Evolutionary conservation across 2,888 invertebrate species (phyloP), one percentile per base, ranked within the genome.

Genomic region (Brassicogethes aeneus): DNA sequence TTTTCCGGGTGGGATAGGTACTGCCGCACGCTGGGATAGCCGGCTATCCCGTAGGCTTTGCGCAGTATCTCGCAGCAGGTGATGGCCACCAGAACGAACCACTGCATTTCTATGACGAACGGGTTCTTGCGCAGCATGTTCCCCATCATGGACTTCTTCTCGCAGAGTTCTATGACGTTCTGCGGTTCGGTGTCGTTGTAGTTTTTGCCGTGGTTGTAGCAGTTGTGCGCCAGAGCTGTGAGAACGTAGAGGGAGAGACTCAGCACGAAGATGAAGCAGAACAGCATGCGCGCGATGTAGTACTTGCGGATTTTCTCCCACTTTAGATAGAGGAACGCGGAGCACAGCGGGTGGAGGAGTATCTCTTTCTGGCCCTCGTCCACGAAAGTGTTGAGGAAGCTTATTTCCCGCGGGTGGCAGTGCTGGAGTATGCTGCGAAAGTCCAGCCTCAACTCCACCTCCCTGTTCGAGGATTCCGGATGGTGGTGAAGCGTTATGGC

Each of bases 241-340:
- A 88, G 69, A 10, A 88, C 87, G 63, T 88, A 89, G 5, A 85
- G 65, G 1, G 87, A 87, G n/a, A 89, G 72, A 49, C 86, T 82
- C 40, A 87, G 64, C 42, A 89, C 84, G 60, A 87, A 89, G 42
- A 85, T 76, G 46, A 85, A 80, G 63, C 86, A 87, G 54, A 88
- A 77, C 47, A 87, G 74, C 52, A 89, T 70, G 39, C 88, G 72
- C 0, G 83, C 86, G 10, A 88, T 81, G 59, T 90, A 90, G 60
- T 88, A 91, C 68, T 88, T 88, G 16, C 89, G 75, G 50, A 91
- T 89, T 65, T 90, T 88, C 56, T 87, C 85, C 91, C 91, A 91
- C 62, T 91, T 91, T 38, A 91, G 77, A 60, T 89, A 82, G 0
- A 91, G 71, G 60, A 91, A 91, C 0, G 90, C 88, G 5, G 90